Evolutionary conservation across 2,888 invertebrate species (phyloP), one percentile per base, ranked within the genome.

Genomic region (Mechanitis messenoides): DNA sequence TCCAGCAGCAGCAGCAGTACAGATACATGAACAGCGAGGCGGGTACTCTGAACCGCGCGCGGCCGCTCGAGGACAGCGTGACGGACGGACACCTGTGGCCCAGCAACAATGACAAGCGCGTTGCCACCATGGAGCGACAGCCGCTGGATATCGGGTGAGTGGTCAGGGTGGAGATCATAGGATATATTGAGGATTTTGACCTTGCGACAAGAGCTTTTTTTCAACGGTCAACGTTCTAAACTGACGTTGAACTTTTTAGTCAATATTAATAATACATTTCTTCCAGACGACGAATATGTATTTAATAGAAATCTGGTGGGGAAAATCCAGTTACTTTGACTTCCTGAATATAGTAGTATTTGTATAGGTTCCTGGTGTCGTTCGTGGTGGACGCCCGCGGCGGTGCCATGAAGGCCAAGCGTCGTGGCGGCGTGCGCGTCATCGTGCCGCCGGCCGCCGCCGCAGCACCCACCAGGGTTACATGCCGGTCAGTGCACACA

Each of bases 341-440:
- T 35, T 35, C 35, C 3, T 35, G 2, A 35, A 35, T 35, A 3
- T 6, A 35, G 35, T 11, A n/a, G 2, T 20, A 5, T 31, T 1
- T 38, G 12, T 50, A 1, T 5, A 90, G 89, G 77, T 99, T 99
- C 92, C 92, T 99, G 86, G 99, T 99, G 75, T 99, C 98, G 71
- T 99, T 99, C 90, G 94, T 99, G 92, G 99, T 99, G 72, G 99
- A 99, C 82, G 99, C 99, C 0, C 94, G 99, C 20, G 99, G 99
- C 31, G 99, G 99, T 6, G 98, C 99, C 31, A 99, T 99, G 99
- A 94, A 98, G 71, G 99, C 99, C 28, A 99, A 98, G 83, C 94
- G 99, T 5, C 98, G 99, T 79, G 98, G 98, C 38, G 99, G 99
- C 1, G 97, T 99, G 7, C 92, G 98, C 50, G 95, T 99, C 69